Evolutionary conservation across 2,888 invertebrate species (phyloP), one percentile per base, ranked within the genome.

Genomic region (Branchellion lobata): DNA sequence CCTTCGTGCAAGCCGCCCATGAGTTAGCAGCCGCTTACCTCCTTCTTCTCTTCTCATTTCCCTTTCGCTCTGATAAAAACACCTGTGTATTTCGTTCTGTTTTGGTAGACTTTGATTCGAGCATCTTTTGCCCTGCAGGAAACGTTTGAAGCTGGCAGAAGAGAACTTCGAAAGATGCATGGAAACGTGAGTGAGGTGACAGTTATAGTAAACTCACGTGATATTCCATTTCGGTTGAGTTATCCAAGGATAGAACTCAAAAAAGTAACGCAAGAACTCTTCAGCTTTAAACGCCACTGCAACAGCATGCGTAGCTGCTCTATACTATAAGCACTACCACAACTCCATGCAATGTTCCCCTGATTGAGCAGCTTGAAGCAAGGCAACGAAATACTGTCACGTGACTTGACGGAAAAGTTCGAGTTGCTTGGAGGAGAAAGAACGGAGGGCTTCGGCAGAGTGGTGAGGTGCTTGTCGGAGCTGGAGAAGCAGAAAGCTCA

Each of bases 101-200:
- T 47, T 47, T 47, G 47, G 18, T 14, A 47, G 18, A 14, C 11
- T 14, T 47, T 47, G 8, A 14, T 47, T 47, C n/a, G n/a, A n/a
- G n/a, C n/a, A n/a, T n/a, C n/a, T 24, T 24, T 57, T 14, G 3
- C 5, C 3, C 21, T 24, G 3, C 61, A 57, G 61, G 21, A 57
- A 57, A n/a, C 5, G n/a, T 3, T 57, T 57, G n/a, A 3, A 57
- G 21, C 21, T 57, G 61, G 61, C 61, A 5, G 61, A 57, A 57
- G 61, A 57, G 21, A 57, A n/a, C 21, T 57, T 57, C 21, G 61
- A 57, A n/a, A 57, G 21, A n/a, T 57, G 61, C 61, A 18, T 57
- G n/a, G 14, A 57, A 57, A n/a, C n/a, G 61, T 57, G n/a, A n/a
- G 61, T 8, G 21, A 57, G 40, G 5, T 57, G 3, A 14, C 5